Conservation (phyloP, 2,888 invertebrate genomes). For the Aelia acuminata region DNA sequence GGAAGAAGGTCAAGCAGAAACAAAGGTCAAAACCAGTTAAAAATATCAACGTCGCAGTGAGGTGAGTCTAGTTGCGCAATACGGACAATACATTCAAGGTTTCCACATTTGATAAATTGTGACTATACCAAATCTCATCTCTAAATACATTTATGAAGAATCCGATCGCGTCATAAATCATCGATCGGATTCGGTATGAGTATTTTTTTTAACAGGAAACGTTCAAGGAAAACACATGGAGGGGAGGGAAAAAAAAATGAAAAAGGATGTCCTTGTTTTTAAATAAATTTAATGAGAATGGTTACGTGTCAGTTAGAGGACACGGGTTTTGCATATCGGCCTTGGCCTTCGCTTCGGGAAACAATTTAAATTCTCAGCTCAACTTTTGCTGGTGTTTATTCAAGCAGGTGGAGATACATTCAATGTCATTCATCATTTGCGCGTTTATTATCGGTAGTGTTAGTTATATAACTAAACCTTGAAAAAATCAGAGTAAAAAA, state of each 20-base stretch:
- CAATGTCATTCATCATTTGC: conserved; percentile 20
- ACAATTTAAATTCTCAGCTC: conserved; percentile 31
- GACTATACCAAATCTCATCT: background rate
- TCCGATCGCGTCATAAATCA: background rate
- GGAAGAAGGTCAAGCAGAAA: conserved; percentile 39
- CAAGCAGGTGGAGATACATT: background rate
- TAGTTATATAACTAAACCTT: background rate
- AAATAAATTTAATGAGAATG: conserved; percentile 10
- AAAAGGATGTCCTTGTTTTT: conserved; percentile 37
- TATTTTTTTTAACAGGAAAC: background rate
- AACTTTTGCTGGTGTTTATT: conserved; percentile 8
- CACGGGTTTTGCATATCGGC: conserved; percentile 15
- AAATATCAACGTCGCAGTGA: conserved; percentile 50
- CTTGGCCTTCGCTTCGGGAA: conserved; percentile 41
- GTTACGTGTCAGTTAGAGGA: conserved; percentile 22
- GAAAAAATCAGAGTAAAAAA: background rate
- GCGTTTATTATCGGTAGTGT: background rate
- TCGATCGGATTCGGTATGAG: background rate
- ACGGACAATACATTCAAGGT: background rate
- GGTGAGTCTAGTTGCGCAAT: conserved; percentile 44
- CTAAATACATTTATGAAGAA: background rate
- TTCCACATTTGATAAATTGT: background rate
- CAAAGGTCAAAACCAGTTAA: conserved; percentile 57
- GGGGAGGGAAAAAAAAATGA: background rate
- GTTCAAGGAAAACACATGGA: background rate